Evolutionary conservation across 2,888 invertebrate species (phyloP).

Genomic region (Elaeidobius kamerunicus): DNA sequence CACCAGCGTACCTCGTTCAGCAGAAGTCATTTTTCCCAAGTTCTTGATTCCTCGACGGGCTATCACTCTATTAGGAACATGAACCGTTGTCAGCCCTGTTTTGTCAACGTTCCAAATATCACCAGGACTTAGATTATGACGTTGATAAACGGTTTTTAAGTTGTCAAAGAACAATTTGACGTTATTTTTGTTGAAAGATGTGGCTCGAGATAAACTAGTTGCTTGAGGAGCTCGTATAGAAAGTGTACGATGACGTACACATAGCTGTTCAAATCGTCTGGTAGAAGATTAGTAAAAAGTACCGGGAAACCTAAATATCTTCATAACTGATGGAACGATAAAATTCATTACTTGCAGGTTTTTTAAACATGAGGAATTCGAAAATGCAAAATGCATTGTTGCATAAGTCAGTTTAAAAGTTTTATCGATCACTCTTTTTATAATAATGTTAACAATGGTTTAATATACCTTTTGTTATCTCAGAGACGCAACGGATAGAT

Average conservation of each 20-base stretch:
- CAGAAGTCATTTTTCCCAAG: slow-evolving; percentile 43
- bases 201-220: slow-evolving; percentile 37
- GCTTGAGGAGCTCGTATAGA: slow-evolving; percentile 37
- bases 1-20: slow-evolving; percentile 38
- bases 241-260: slow-evolving; percentile 32
- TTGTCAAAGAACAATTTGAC: slow-evolving; percentile 36
- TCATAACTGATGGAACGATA: too few species aligned
- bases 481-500: too few species aligned
- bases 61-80: slow-evolving; percentile 43
- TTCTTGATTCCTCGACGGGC: slow-evolving; percentile 43
- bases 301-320: too few species aligned
- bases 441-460: too few species aligned
- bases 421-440: too few species aligned
- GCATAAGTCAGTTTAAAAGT: too few species aligned
- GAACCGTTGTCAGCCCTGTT: slow-evolving; percentile 45
- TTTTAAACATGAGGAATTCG: too few species aligned
- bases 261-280: too few species aligned
- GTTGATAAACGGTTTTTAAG: slow-evolving; percentile 30
- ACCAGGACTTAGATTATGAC: not conserved
- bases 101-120: slow-evolving; percentile 33
- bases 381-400: too few species aligned
- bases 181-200: slow-evolving; percentile 37
- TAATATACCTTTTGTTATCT: too few species aligned
- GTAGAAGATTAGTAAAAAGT: too few species aligned
- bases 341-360: too few species aligned